Evolutionary conservation across 1,140 invertebrate species (phyloP), one percentile per base, ranked within the genome.

Genomic region (Hetaerina americana): DNA sequence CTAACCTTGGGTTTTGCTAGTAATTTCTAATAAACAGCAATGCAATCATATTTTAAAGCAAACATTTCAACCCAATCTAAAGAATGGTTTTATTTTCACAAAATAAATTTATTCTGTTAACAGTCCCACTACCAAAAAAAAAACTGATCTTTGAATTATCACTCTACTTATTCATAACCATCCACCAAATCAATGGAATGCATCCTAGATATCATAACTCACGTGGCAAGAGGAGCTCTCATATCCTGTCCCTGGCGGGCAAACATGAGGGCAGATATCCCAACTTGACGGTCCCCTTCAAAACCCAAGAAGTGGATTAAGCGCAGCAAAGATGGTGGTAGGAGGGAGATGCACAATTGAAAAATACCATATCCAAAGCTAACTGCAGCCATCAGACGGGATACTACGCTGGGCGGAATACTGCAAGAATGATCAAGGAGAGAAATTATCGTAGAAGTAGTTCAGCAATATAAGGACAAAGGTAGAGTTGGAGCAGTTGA

Each of bases 291-390:
- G 74, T 90, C 88, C 0, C 88, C 88, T 71, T 88, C 85, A 78
- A 92, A 90, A n/a, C 90, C 90, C 72, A 92, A 79, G 77, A 92
- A 84, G 75, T 88, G 86, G 0, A 88, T 88, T 15, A 90, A 76
- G 75, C 86, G 86, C 1, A 90, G 77, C 22, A 91, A 78, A 15
- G 88, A 87, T 0, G 88, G 86, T 10, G 90, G 89, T 22, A 90
- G 79, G 57, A 91, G 81, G 18, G 89, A 90, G 66, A 90, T 84
- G 73, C 87, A 88, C 27, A 92, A 78, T 76, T 90, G 89, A 76
- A 91, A 89, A 49, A 89, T 81, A 6, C 90, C 89, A 75, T 90
- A 91, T 8, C 89, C 89, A 78, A 92, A 91, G 76, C 87, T 89
- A 5, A 90, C 87, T 0, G 88, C 87, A 1, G 85, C 85, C 83